Conservation (phyloP, 2,113 vertebrate species). For the Nipponia nippon region DNA sequence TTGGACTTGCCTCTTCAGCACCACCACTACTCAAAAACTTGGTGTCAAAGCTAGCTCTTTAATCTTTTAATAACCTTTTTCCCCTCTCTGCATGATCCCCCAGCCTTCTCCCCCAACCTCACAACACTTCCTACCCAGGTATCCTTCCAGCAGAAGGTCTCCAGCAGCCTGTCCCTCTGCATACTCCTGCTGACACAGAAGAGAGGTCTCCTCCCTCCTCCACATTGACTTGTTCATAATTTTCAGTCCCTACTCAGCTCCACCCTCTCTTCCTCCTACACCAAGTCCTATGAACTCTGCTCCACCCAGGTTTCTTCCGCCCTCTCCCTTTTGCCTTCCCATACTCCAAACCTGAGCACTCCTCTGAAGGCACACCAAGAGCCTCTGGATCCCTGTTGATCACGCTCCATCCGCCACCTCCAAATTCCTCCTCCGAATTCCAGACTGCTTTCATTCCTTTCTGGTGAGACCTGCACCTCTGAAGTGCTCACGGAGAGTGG, state of each 20-base stretch:
- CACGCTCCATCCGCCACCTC: rapidly evolving
- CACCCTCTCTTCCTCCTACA: conserved; percentile 3
- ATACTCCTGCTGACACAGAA: not conserved
- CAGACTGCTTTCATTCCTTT: not conserved
- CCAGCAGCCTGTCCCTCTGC: not conserved
- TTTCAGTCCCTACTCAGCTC: not conserved
- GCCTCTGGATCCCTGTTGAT: not conserved
- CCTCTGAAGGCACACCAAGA: not conserved
- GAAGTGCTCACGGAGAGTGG: not conserved
- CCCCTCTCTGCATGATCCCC: not conserved
- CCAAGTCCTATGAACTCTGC: not conserved
- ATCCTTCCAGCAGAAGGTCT: rapidly evolving
- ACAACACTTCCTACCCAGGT: not conserved
- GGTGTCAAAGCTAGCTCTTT: not conserved
- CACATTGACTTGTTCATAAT: not conserved
- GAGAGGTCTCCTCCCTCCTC: not conserved
- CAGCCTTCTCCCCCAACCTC: not conserved
- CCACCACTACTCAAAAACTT: not conserved
- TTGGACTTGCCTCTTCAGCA: not conserved
- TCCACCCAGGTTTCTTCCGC: not conserved
- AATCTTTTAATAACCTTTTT: no score
- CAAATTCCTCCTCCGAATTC: not conserved
- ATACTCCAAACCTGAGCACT: not conserved
- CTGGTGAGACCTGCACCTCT: not conserved
- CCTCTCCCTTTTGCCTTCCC: not conserved